Evolutionary conservation across 2,888 invertebrate species (phyloP), one percentile per base, ranked within the genome.

Genomic region (Lypha dubia): DNA sequence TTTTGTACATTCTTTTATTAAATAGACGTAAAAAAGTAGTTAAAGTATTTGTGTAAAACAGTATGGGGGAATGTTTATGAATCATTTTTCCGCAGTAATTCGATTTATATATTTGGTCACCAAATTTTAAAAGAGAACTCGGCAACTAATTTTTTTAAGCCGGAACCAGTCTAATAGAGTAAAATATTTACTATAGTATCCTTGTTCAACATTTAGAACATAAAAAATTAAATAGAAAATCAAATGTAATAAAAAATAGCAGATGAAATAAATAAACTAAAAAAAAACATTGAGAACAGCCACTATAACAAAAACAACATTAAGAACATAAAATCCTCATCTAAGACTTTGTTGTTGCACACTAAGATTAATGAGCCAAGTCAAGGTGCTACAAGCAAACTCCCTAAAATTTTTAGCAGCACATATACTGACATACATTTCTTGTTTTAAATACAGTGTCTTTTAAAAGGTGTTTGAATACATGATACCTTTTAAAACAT

Each of bases 321-420:
- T 60, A 60, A 63, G 41, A 68, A 60, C 80, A 86, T 86, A 77
- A 88, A 88, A 88, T 88, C 88, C 87, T 71, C 86, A 81, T 86
- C 87, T 89, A 89, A 90, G 90, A 89, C 90, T 88, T 88, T 89
- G 89, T 90, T 90, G 89, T 88, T 90, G 88, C 87, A 80, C 88
- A 86, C 68, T 85, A 90, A 89, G 90, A 89, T 89, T 88, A 89
- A 89, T 90, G 90, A 88, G 85, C 74, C 87, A 76, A 84, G 75
- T 82, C 73, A 85, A 86, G 86, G 77, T 85, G 84, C 84, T 80
- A 85, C 70, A 80, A 80, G 76, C 85, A 80, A 62, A 62, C 62
- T 53, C 35, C 17, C 11, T 22, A 74, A 38, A n/a, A 38, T 60
- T 53, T 51, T 60, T 65, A 41, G 53, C 60, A 20, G 1, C 17